These are phyloP conservation scores for Fragariocoptes setiger DNA, from an alignment of 1,140 invertebrate species.

Conservation along the genomic window DNA sequence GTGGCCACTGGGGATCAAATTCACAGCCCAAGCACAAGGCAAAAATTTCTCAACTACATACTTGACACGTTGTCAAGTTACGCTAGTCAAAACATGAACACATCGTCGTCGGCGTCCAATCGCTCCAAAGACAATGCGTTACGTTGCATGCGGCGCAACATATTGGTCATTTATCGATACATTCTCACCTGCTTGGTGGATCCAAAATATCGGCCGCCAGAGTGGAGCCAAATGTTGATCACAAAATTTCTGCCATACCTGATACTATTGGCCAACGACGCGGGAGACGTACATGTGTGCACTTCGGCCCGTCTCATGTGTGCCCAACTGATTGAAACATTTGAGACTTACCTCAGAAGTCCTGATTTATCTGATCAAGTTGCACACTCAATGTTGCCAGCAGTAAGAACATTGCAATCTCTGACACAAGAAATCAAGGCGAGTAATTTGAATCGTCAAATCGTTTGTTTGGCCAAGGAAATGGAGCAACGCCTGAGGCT, in stretches of 20 bases:
- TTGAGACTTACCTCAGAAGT: background rate
- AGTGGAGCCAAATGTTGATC: conserved; percentile 14
- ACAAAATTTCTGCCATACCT: conserved; percentile 24
- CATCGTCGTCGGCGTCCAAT: background rate
- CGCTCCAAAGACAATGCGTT: background rate
- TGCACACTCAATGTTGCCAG: background rate
- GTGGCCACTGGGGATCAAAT: background rate
- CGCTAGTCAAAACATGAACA: background rate
- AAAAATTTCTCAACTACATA: background rate
- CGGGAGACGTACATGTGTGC: background rate
- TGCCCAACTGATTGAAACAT: background rate
- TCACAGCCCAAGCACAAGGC: background rate
- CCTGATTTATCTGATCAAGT: background rate
- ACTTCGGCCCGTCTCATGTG: background rate
- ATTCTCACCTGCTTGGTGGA: background rate
- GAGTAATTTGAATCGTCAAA: background rate
- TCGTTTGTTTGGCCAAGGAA: background rate
- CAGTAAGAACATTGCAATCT: background rate
- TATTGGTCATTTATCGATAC: background rate
- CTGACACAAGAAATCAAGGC: background rate
- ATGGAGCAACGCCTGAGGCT: background rate
- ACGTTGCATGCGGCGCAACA: background rate
- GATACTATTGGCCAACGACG: conserved; percentile 33
- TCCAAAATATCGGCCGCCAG: background rate
- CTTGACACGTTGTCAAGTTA: background rate